Conservation (phyloP, 2,797 vertebrate species). For the Ficedula albicollis region DNA sequence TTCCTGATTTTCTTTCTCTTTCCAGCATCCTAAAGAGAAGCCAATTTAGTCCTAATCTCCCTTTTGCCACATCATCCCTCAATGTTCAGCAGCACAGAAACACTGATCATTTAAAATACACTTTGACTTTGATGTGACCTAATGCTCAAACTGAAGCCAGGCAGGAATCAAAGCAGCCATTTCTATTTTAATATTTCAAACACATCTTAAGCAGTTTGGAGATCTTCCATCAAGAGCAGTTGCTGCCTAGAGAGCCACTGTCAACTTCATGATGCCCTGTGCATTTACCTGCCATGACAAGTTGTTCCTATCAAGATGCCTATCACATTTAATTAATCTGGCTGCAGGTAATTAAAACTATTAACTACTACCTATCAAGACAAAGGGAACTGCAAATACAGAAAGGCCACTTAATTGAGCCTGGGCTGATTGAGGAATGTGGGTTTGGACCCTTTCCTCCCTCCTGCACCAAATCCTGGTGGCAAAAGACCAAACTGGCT, state of each 20-base stretch:
- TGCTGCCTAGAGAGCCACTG: not conserved
- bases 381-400: not conserved
- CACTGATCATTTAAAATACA: not conserved
- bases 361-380: not conserved
- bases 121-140: not conserved
- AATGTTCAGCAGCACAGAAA: not conserved
- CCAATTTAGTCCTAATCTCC: not conserved
- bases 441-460: not conserved
- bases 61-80: not conserved
- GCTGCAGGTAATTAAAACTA: not conserved
- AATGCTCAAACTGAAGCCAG: not conserved
- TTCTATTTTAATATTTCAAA: not conserved
- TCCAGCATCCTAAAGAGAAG: not conserved
- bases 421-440: not conserved
- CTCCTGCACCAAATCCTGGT: not conserved
- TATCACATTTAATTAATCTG: not conserved
- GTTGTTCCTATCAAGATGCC: not conserved
- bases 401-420: not conserved
- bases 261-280: not conserved
- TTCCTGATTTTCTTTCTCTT: not conserved
- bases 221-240: not conserved
- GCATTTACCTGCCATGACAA: not conserved
- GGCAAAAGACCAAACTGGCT: not conserved
- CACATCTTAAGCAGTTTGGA: not conserved
- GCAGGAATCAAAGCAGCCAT: not conserved